Base-by-base conservation (phyloP, 2,797 vertebrate genomes). In the Sternotherus odoratus region DNA sequence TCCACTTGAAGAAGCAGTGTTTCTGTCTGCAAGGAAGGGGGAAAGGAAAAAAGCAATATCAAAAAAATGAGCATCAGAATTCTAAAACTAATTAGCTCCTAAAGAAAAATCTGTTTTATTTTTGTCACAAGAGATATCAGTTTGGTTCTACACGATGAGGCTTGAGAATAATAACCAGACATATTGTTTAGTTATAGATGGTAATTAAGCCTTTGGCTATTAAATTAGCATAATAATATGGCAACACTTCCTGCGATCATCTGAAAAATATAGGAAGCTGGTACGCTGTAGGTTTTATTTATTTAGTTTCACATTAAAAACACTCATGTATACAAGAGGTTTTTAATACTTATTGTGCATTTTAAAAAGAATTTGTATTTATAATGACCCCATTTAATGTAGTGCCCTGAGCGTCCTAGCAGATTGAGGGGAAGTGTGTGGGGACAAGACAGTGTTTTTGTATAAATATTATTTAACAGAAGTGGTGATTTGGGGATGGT, bases 1-100 rank as follows among this genome's bases (percentile, higher is more conserved):
- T 99, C 99, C 11, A 99, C 99, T 97, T 99, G 97, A 98, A 99
- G 98, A 91, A 99, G 99, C 98, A 99, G 97, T 39, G 95, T 98
- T 98, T 99, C 99, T 17, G 99, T 99, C 99, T 99, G 90, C 86
- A 96, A 85, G 80, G 39, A 69, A n/a, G 30, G 54, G 89, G 7
- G 95, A 95, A 63, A 85, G 39, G 39, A 91, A 82, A 43, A 96
- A 80, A 88, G 46, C 39, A 91, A 77, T 15, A 89, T 66, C 2
- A 80, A 79, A 84, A 84, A 87, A 57, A 10, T 9, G 79, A 87
- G 12, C 10, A 4, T 90, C 69, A 92, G 21, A 21, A 36, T 3
- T 81, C 12, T 83, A 86, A 82, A 91, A 77, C 5, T 66, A 72
- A 89, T 79, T 50, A 85, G 2, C 2, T 87, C 7, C 12, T 33